Percentiles rank a stretch among this genome's conserved stretches.
Evolutionary conservation across 2,113 vertebrate species (phyloP).

Genomic region (Mesoclemmys tuberculata): DNA sequence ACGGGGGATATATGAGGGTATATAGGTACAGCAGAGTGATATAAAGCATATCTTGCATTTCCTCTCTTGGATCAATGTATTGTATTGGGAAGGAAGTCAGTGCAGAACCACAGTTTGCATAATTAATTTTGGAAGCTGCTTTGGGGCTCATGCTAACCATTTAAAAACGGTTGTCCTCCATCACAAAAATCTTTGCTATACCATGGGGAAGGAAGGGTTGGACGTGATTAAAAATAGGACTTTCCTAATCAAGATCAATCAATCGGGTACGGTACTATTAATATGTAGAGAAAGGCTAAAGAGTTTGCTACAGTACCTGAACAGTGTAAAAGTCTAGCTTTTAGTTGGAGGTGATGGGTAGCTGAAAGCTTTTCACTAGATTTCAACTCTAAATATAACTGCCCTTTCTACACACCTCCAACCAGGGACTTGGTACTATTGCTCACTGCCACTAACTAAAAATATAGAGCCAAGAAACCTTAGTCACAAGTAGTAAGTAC

Average conservation of each 20-base stretch:
- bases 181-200: accelerated
- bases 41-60: neutral
- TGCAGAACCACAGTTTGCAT: neutral
- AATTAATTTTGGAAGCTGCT: neutral
- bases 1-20: neutral
- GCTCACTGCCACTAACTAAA: slow-evolving; percentile 9
- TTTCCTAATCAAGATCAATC: slow-evolving; percentile 7
- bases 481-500: neutral
- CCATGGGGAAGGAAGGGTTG: neutral
- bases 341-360: neutral
- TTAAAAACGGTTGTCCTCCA: neutral
- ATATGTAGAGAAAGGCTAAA: neutral
- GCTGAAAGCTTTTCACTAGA: neutral
- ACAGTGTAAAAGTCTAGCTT: neutral
- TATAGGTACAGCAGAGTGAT: neutral
- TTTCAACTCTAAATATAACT: neutral
- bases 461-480: slow-evolving; percentile 10
- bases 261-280: neutral
- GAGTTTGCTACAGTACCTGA: neutral
- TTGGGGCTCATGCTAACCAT: neutral
- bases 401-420: slow-evolving; percentile 13
- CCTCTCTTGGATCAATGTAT: slow-evolving; percentile 5
- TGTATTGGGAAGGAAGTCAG: neutral
- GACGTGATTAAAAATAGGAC: neutral
- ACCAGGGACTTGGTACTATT: neutral